These are phyloP conservation scores for Petrophora chlorosata DNA, from an alignment of 2,888 invertebrate species.

Conservation along the genomic window DNA sequence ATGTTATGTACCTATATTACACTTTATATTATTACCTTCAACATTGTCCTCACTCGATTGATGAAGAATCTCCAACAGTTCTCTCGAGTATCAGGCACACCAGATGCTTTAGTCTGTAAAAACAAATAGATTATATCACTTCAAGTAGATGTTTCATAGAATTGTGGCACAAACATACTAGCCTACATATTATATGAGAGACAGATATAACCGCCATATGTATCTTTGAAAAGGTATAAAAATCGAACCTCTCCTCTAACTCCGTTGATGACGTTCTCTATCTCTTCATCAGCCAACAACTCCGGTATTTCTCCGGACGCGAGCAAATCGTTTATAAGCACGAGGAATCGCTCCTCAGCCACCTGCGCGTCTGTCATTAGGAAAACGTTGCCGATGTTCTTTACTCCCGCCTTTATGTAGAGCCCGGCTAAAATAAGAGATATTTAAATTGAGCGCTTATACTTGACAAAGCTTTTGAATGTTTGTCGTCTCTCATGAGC, in stretches of 20 bases:
- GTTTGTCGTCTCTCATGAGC: too few relatives aligned
- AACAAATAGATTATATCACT: too few relatives aligned
- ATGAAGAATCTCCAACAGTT: conserved; percentile 98
- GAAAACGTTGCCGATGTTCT: conserved; percentile 93
- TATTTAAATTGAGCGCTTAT: too few relatives aligned
- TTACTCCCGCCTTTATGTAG: conserved; percentile 94
- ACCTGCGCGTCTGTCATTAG: conserved; percentile 97
- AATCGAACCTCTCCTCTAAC: conserved; percentile 87
- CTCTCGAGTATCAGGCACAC: conserved; percentile 93
- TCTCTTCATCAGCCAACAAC: conserved; percentile 94
- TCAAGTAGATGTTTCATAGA: too few relatives aligned
- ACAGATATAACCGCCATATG: too few relatives aligned
- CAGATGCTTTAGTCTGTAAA: conserved; percentile 88
- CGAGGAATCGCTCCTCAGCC: conserved; percentile 94
- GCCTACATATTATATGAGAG: too few relatives aligned
- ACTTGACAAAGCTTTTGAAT: too few relatives aligned
- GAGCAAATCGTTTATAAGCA: conserved; percentile 95
- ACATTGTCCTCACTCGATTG: conserved; percentile 90
- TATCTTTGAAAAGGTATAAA: not conserved
- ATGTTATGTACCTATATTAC: too few relatives aligned
- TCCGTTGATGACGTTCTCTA: conserved; percentile 92
- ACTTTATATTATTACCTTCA: too few relatives aligned
- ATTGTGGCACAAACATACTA: too few relatives aligned
- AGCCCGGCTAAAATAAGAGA: conserved; percentile 88
- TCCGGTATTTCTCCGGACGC: conserved; percentile 97